Conservation (phyloP, 2,888 invertebrate species). For the Himalopsyche japonica region DNA sequence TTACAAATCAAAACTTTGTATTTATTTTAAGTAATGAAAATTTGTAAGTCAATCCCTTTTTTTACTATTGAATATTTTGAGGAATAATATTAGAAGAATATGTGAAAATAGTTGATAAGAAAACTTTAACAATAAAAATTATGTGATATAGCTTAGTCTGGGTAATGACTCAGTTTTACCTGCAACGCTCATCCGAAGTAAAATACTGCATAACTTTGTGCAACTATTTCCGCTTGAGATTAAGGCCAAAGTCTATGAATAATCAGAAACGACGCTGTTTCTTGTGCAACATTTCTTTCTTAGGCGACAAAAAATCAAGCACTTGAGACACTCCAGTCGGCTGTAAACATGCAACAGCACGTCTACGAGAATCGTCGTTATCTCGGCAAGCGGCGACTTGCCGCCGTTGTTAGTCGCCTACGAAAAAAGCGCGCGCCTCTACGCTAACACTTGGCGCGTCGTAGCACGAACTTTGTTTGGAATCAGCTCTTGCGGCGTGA, state of each 20-base stretch:
- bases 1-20: too few species aligned
- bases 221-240: neutral
- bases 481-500: neutral
- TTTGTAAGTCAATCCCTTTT: too few species aligned
- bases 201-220: neutral
- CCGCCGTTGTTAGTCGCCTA: neutral
- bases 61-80: too few species aligned
- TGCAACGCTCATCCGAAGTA: too few species aligned
- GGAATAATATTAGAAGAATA: too few species aligned
- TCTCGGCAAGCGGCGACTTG: neutral
- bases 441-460: neutral
- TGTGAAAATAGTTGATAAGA: too few species aligned
- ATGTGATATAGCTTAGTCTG: too few species aligned
- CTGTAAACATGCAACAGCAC: constrained; percentile 26
- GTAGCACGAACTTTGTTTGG: neutral
- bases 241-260: neutral
- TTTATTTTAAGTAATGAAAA: too few species aligned
- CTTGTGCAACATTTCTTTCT: neutral
- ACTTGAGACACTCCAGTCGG: neutral
- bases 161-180: too few species aligned
- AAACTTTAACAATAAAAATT: too few species aligned
- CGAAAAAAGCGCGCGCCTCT: neutral
- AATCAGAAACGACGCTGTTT: neutral
- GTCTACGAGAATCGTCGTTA: constrained; percentile 2
- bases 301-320: neutral